Base-by-base conservation (phyloP, 2,888 invertebrate species). In the Polydrusus cervinus region DNA sequence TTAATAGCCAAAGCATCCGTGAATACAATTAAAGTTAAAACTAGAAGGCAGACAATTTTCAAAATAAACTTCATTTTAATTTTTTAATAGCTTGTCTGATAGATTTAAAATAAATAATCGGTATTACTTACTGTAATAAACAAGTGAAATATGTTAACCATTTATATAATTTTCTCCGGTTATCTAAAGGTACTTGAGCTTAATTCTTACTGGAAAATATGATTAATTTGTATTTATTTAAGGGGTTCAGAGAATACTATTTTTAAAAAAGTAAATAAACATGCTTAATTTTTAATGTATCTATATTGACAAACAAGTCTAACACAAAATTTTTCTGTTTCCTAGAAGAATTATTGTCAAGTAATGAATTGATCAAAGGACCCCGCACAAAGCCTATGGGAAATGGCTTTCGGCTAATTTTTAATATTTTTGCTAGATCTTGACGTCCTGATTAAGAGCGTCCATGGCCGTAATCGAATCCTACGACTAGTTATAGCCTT, bases 151-250 rank as follows among this genome's bases (percentile, higher is more conserved):
- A 11, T 16, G 18, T 20, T 20, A 10, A 18, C 20, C 14, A 20
- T 51, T 51, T 51, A 51, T 51, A 51, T 9, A 20, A 3, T 7
- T 51, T 3, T 18, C 8, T 20, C 10, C 1, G 9, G 18, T 51
- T 51, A 51, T 51, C 51, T 51, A 51, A 25, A 51, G 20, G 51
- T 51, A 43, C 43, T 43, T 25, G 25, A 25, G 25, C 25, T 25
- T 43, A n/a, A 43, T 43, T 3, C 1, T 43, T 43, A n/a, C 9
- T 10, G 13, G 43, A 13, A 3, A 43, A 1, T n/a, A 13, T 13
- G 43, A 43, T n/a, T 43, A n/a, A 43, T 43, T 43, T 1, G 25
- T 43, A 43, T n/a, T 43, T 43, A n/a, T n/a, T 1, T 43, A 43
- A 10, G n/a, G 13, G 3, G 6, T n/a, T 43, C n/a, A n/a, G 13